Base-by-base conservation (phyloP, 2,797 vertebrate species). In the Ibycter americanus region DNA sequence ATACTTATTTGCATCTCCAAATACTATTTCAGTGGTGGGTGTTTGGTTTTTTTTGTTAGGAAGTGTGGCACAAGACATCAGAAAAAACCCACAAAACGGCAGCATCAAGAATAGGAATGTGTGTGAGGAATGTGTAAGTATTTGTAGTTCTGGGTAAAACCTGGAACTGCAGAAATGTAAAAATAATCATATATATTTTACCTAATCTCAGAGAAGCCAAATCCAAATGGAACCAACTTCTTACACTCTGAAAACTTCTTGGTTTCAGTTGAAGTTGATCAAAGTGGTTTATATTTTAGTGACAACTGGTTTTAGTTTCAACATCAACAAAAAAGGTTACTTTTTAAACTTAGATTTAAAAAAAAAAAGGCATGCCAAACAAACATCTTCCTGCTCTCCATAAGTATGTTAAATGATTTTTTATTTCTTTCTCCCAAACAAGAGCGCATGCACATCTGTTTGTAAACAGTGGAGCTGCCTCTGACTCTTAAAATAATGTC, bases 61-160 rank as follows among this genome's bases (percentile, higher is more conserved):
- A 91, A 79, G 31, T 51, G 5, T 36, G 6, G 6, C 77, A 20
- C 4, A 59, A 66, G 8, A 4, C 15, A 46, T 36, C 6, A 55
- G 15, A 6, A 46, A 55, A 2, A 4, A 0, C 1, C 5, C 0
- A 1, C 23, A 12, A 68, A 73, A 70, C 29, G 27, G 10, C 17
- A 78, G 10, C n/a, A 77, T 44, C 18, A n/a, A 29, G 23, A 67
- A 54, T 17, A 51, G 5, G 26, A 71, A 52, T 10, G 1, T 12
- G 9, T 4, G 2, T 16, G 26, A 72, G 23, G 25, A 62, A n/a
- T 1, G 0, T 17, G 15, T 29, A 54, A 70, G 17, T 81, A 36
- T 78, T 83, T 74, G 19, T 42, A 58, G 10, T 44, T 67, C 25
- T 52, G 8, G 34, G 34, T 34, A 90, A 88, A 90, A 59, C 13